A percentile compares a stretch with the other conserved stretches of the same genome.
phyloP scores from a whole-genome alignment of 2,113 vertebrate genomes.

The Ginglymostoma cirratum region DNA sequence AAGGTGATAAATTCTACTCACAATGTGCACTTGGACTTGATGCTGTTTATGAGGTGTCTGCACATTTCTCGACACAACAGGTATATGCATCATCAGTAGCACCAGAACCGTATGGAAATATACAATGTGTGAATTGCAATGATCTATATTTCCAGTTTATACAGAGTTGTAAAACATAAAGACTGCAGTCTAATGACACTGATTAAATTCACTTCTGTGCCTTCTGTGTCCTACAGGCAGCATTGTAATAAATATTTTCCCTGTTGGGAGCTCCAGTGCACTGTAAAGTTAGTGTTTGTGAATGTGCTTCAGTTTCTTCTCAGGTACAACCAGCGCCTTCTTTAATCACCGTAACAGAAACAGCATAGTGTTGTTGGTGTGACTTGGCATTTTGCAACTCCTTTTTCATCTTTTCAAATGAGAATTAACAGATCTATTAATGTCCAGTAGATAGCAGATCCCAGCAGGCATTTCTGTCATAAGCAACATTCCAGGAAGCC shows the following conservation, averaged over 20 bases:
- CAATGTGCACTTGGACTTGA: neutral
- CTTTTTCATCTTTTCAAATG: slow-evolving; percentile 21
- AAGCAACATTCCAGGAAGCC: neutral
- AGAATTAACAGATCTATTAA: slow-evolving; percentile 29
- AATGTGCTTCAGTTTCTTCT: slow-evolving; percentile 1
- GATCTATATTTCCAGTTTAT: neutral
- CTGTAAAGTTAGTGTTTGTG: neutral
- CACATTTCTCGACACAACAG: neutral
- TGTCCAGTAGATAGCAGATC: neutral
- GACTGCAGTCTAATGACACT: neutral
- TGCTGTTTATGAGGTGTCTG: neutral
- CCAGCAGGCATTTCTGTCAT: neutral
- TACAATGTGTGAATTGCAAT: neutral
- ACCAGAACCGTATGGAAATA: neutral
- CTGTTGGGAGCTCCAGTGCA: neutral
- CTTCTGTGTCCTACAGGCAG: neutral
- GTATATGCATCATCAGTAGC: neutral
- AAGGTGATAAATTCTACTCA: neutral
- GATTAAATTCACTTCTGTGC: slow-evolving; percentile 14
- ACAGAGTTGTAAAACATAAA: neutral
- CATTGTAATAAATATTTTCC: slow-evolving; percentile 5
- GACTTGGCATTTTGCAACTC: neutral
- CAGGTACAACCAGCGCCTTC: neutral
- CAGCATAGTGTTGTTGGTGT: neutral
- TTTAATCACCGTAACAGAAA: slow-evolving; percentile 30